These are phyloP conservation scores for Actinia tenebrosa DNA, from an alignment of 64 coral and sea anemone genomes.

Conservation along the genomic window DNA sequence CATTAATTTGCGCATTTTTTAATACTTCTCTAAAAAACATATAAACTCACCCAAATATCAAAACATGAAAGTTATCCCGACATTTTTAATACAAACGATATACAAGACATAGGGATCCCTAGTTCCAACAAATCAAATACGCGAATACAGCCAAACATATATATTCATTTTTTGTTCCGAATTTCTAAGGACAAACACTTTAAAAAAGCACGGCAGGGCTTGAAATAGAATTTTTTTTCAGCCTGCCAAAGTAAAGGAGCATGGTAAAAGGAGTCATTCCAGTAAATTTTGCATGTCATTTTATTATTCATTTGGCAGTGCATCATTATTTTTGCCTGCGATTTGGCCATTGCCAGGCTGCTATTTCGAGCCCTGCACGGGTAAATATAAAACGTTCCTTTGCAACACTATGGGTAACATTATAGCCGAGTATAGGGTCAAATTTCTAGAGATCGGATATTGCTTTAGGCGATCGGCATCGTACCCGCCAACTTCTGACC, in stretches of 20 bases:
- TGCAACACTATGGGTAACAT: not conserved
- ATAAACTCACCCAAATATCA: too few species aligned
- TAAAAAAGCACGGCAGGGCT: not conserved
- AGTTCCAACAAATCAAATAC: too few species aligned
- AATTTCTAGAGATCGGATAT: constrained; percentile 1
- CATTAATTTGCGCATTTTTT: not conserved
- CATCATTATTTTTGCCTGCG: too few species aligned
- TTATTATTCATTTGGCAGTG: too few species aligned
- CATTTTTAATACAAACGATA: not conserved
- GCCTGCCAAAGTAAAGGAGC: too few species aligned
- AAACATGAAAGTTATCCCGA: not conserved
- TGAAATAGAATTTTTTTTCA: too few species aligned
- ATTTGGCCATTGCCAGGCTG: too few species aligned
- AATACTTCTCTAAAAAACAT: not conserved
- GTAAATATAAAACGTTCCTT: not conserved
- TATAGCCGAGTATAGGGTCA: not conserved
- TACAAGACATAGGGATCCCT: not conserved
- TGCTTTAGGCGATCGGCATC: not conserved
- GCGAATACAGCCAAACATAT: not conserved
- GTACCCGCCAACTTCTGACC: constrained; percentile 55
- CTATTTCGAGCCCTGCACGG: too few species aligned
- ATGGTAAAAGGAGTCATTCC: too few species aligned
- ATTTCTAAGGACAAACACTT: not conserved
- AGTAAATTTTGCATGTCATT: too few species aligned
- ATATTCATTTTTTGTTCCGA: not conserved